phyloP scores from a whole-genome alignment of 2,113 vertebrate genomes.

The Panthera leo region DNA sequence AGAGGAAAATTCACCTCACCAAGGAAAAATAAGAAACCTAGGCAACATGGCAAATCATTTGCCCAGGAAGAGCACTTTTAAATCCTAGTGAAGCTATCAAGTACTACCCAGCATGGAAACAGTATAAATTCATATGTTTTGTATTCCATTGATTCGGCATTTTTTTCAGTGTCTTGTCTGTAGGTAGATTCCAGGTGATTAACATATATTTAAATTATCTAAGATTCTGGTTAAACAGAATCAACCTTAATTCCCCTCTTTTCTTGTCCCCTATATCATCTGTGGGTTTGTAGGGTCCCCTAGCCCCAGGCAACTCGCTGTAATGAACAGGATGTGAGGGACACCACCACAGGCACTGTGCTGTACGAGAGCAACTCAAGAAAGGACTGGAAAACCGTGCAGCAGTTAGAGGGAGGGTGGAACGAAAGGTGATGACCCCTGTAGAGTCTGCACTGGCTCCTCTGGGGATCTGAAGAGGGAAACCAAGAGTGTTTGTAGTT shows the following conservation, averaged over 20 bases:
- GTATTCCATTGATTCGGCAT: background rate
- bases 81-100: background rate
- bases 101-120: accelerated
- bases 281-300: background rate
- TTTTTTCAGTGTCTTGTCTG: background rate
- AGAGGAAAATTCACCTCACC: background rate
- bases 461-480: slow-evolving; percentile 10
- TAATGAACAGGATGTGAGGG: background rate
- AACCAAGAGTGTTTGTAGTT: slow-evolving; percentile 55
- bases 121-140: background rate
- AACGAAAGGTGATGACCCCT: background rate
- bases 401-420: background rate
- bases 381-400: background rate
- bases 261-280: background rate
- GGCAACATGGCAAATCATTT: background rate
- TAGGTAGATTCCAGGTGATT: background rate
- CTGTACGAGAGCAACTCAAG: background rate
- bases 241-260: background rate
- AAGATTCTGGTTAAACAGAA: background rate
- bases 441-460: background rate
- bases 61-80: background rate
- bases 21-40: slow-evolving; percentile 39
- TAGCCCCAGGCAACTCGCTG: background rate
- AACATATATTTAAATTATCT: background rate
- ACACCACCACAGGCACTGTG: accelerated